A percentile compares a stretch with the other conserved stretches of the same genome.
Evolutionary conservation across 2,113 vertebrate genomes (phyloP).

Genomic region (Oryzias melastigma): DNA sequence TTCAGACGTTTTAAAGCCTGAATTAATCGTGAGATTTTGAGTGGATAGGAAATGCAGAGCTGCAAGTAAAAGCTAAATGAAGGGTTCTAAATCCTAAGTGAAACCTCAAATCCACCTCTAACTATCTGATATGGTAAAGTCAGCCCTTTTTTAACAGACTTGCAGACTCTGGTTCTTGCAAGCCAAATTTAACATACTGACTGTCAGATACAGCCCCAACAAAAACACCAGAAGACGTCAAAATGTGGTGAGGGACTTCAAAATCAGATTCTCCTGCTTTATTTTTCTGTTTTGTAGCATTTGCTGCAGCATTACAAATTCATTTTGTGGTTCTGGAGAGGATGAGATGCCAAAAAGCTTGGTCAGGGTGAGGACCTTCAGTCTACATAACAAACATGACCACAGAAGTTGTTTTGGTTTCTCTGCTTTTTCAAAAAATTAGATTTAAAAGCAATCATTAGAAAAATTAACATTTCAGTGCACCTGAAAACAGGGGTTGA

Average conservation of each 20-base stretch:
- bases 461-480: background rate
- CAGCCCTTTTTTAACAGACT: conserved; percentile 12
- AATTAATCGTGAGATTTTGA: conserved; percentile 19
- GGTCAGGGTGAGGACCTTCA: conserved; percentile 20
- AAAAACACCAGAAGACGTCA: background rate
- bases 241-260: conserved; percentile 3
- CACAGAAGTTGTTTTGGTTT: background rate
- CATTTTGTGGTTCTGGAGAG: conserved; percentile 27
- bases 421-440: background rate
- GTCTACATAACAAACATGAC: conserved; percentile 36
- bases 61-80: conserved; percentile 1
- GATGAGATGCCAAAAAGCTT: conserved; percentile 27
- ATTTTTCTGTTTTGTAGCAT: background rate
- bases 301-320: conserved; percentile 26
- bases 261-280: conserved; percentile 33
- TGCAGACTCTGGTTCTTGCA: conserved; percentile 12
- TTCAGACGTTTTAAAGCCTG: conserved; percentile 30
- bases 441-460: conserved; percentile 1
- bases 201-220: conserved; percentile 20
- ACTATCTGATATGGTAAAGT: background rate
- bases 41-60: conserved; percentile 8
- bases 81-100: background rate
- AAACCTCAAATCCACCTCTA: background rate
- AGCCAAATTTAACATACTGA: conserved; percentile 24
- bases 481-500: no score